Conservation (phyloP, 2,113 vertebrate genomes). For the Sphaerodactylus townsendi region DNA sequence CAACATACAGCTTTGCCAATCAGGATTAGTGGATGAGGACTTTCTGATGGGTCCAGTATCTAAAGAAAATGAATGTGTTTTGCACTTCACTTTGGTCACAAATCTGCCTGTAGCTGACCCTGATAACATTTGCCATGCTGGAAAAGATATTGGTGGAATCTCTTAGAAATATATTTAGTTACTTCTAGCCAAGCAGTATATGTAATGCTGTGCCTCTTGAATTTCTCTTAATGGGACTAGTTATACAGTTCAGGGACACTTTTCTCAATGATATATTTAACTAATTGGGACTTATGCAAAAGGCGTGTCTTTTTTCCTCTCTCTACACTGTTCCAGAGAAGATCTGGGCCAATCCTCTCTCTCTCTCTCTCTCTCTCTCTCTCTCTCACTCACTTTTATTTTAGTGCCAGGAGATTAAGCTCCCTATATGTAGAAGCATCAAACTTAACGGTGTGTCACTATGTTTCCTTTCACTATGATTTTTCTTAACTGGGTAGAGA, state of each 20-base stretch:
- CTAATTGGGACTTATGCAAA: neutral
- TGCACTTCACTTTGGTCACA: neutral
- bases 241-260: neutral
- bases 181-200: slow-evolving; percentile 10
- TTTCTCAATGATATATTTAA: neutral
- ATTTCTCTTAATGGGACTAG: slow-evolving; percentile 31
- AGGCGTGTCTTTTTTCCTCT: neutral
- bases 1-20: too few species aligned
- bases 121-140: neutral
- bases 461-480: slow-evolving; percentile 22
- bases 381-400: neutral
- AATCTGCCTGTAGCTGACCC: neutral
- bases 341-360: too few species aligned
- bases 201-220: neutral
- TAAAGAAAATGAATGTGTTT: neutral
- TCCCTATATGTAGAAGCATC: slow-evolving; percentile 37
- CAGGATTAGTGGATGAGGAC: neutral
- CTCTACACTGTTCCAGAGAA: neutral
- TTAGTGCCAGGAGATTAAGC: slow-evolving; percentile 33
- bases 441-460: slow-evolving; percentile 29
- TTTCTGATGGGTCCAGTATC: neutral
- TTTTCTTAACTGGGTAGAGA: slow-evolving; percentile 40
- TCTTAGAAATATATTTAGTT: slow-evolving; percentile 22
- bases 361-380: too few species aligned
- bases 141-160: neutral